These are phyloP conservation scores for Rhyzopertha dominica DNA, from an alignment of 1,140 invertebrate genomes.

Conservation along the genomic window DNA sequence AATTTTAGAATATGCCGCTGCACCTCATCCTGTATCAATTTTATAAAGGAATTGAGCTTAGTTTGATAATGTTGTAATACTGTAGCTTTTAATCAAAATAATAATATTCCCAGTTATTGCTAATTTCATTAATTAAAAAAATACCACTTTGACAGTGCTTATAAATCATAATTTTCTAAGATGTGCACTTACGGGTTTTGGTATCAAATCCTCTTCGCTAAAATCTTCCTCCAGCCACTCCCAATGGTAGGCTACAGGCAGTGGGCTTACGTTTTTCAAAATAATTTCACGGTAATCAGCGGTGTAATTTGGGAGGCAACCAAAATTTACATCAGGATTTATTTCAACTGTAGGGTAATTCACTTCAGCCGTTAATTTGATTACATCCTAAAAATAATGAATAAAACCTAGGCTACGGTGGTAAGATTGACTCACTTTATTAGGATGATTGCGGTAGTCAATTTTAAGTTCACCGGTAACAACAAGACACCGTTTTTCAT, in stretches of 20 bases:
- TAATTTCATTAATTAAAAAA: no score
- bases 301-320: slow-evolving; percentile 39
- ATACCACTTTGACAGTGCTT: no score
- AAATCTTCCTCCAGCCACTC: slow-evolving; percentile 42
- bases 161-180: no score
- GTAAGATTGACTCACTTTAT: slow-evolving; percentile 7
- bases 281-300: slow-evolving; percentile 36
- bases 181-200: no score
- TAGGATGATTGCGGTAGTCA: slow-evolving; percentile 29
- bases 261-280: slow-evolving; percentile 46
- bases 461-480: slow-evolving; percentile 19
- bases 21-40: no score
- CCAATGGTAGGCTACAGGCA: slow-evolving; percentile 46
- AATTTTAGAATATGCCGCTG: no score
- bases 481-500: slow-evolving; percentile 18
- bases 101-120: no score
- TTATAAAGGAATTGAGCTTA: no score
- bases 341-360: slow-evolving; percentile 48
- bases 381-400: slow-evolving; percentile 43
- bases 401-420: slow-evolving; percentile 4
- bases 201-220: slow-evolving; percentile 25
- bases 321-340: slow-evolving; percentile 40
- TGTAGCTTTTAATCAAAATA: no score
- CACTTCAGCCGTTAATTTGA: slow-evolving; percentile 43
- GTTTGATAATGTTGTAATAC: no score